Conservation (phyloP, 2,888 invertebrate species). For the Miltochrista miniata region DNA sequence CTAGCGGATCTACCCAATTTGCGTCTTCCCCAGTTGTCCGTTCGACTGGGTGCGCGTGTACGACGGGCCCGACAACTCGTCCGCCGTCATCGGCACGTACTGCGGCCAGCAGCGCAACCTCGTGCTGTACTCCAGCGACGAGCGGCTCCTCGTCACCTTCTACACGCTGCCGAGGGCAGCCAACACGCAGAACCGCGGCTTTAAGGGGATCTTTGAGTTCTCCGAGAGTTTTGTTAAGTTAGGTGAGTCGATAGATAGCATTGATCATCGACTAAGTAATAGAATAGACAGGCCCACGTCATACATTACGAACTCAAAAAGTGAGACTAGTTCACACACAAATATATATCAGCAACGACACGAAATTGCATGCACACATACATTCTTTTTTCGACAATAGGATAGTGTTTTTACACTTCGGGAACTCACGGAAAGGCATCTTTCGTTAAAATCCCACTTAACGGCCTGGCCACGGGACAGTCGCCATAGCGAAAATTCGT, state of each 20-base stretch:
- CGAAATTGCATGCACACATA: too few relatives aligned
- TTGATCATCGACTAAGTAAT: neutral
- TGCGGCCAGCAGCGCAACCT: constrained; percentile 98
- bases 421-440: too few relatives aligned
- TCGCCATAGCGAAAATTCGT: too few relatives aligned
- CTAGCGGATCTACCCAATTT: too few relatives aligned
- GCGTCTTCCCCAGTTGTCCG: constrained; percentile 90
- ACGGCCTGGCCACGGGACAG: too few relatives aligned
- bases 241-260: constrained; percentile 86
- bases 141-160: constrained; percentile 95
- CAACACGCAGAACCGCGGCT: constrained; percentile 98
- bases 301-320: too few relatives aligned
- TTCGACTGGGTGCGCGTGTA: constrained; percentile 99
- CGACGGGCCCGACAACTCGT: constrained; percentile 95
- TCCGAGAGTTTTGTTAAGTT: constrained; percentile 99
- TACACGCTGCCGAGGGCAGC: constrained; percentile 95
- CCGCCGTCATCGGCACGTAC: constrained; percentile 97
- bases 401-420: too few relatives aligned
- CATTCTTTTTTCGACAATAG: too few relatives aligned
- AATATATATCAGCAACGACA: too few relatives aligned
- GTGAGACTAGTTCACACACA: too few relatives aligned
- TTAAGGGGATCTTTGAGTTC: constrained; percentile 99
- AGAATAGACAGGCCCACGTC: neutral
- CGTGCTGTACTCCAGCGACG: constrained; percentile 97
- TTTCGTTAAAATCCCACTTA: too few relatives aligned